Base-by-base conservation (phyloP, 2,113 vertebrate species). In the Todiramphus saurophagus region DNA sequence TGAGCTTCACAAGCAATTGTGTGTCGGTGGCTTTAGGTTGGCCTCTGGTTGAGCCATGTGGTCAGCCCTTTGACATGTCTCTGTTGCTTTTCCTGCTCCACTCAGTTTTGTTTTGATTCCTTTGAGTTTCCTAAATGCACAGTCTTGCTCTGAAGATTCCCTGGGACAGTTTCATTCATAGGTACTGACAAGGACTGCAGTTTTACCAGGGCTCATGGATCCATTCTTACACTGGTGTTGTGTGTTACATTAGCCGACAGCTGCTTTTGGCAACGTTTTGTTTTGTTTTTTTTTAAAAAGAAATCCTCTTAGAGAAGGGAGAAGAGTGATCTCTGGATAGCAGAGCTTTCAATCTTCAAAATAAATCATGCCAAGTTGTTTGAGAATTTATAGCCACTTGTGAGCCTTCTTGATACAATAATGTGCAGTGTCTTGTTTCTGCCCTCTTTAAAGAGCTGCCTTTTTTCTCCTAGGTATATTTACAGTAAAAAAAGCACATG, bases 51-150 rank as follows among this genome's bases (percentile, higher is more conserved):
- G 91, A 94, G 73, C 94, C 96, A 96, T 95, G 96, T 97, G 97
- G 93, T 93, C 91, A 96, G 91, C 89, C 83, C 91, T 95, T 96
- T 96, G 96, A 97, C 96, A 73, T 3, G 81, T 91, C 83, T 94
- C 83, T 0, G 46, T 30, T 89, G 89, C 81, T 89, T 96, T 95
- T 85, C 91, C 95, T 96, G 89, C 94, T 91, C 55, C 46, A 30
- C 83, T 91, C 2, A 27, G 81, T 96, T 97, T 97, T 96, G 96
- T 97, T 97, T 91, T 89, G 96, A 67, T 70, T 94, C 92, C 87
- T 96, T 96, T 97, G 94, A 97, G 95, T 59, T 95, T 79, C 94
- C 96, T 94, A 91, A 96, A 95, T 96, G 87, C 3, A 27, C 77
- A 94, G 87, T 87, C 89, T 89, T 79, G 89, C 91, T 82, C 94